Conservation (phyloP, 2,888 invertebrate species). For the Augiades crinisus region DNA sequence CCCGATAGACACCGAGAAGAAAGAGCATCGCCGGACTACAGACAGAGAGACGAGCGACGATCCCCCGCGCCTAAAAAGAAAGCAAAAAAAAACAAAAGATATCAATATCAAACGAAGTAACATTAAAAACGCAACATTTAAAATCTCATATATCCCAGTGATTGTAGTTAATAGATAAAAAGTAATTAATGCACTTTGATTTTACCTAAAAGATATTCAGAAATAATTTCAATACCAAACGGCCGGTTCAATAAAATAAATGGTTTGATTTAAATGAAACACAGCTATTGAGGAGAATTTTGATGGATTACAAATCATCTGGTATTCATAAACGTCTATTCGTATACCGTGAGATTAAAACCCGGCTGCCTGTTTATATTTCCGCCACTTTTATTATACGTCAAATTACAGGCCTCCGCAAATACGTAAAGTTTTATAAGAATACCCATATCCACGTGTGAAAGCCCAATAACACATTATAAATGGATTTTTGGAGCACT, state of each 20-base stretch:
- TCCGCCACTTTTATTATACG: constrained; percentile 14
- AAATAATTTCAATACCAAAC: constrained; percentile 7
- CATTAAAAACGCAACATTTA: too few relatives aligned
- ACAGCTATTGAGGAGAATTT: constrained; percentile 12
- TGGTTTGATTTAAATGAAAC: too few relatives aligned
- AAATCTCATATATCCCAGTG: too few relatives aligned
- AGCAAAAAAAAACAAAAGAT: too few relatives aligned
- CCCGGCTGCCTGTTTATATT: constrained; percentile 2
- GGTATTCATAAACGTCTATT: constrained; percentile 12
- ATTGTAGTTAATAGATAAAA: too few relatives aligned
- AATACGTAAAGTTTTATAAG: constrained; percentile 8
- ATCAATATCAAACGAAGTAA: too few relatives aligned
- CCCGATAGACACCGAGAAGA: constrained; percentile 1
- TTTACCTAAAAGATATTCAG: too few relatives aligned
- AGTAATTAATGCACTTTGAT: too few relatives aligned
- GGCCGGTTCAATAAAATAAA: too few relatives aligned
- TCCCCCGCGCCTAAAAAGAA: too few relatives aligned
- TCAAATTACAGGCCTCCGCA: constrained; percentile 15
- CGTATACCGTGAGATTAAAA: constrained; percentile 18
- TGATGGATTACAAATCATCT: constrained; percentile 16
- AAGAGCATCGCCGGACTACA: constrained; percentile 4
- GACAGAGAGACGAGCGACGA: constrained; percentile 14
- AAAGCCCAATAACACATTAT: constrained; percentile 25
- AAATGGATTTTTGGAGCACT: constrained; percentile 24
- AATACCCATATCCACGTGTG: constrained; percentile 4